Base-by-base conservation (phyloP, 2,797 vertebrate genomes). In the Gobio occitaniae region DNA sequence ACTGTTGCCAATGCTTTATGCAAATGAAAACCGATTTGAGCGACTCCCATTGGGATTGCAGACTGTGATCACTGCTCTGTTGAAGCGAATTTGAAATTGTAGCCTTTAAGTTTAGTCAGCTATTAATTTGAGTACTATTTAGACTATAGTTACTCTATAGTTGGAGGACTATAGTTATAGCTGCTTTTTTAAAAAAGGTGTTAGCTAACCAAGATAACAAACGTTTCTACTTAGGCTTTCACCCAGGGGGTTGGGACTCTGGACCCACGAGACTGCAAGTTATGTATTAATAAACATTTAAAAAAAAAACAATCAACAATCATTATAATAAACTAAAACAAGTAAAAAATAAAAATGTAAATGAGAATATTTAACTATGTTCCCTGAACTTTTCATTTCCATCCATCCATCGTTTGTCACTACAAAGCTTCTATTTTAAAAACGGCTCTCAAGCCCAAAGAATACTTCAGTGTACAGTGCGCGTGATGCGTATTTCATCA, bases 11-110 rank as follows among this genome's bases (percentile, higher is more conserved):
- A 63, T 50, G 81, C 29, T 65, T 83, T 56, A 77, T 68, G 72
- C 72, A 68, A 76, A 75, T 83, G 12, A 74, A 29, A 36, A 66
- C n/a, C 21, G 29, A 83, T 83, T 72, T n/a, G 44, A 75, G 52
- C 15, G 13, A 48, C 81, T 48, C 47, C 48, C 47, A 76, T 68
- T 77, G n/a, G 36, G 47, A 68, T 32, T 13, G 47, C 16, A 83
- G 61, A 76, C 47, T 13, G 13, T n/a, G 61, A 54, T 83, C 56
- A 36, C 16, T 66, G 77, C 59, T 21, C 10, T 29, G 59, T 25
- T 44, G 21, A 77, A n/a, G 13, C 9, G 32, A 16, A 78, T 65
- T 19, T 78, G 59, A 78, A 78, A 47, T 44, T 12, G 76, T 29
- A 78, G 74, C 74, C 41, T 74, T n/a, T 56, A 76, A 38, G 50